Base-by-base conservation (phyloP, 2,888 invertebrate species). In the Eurytoma californica region DNA sequence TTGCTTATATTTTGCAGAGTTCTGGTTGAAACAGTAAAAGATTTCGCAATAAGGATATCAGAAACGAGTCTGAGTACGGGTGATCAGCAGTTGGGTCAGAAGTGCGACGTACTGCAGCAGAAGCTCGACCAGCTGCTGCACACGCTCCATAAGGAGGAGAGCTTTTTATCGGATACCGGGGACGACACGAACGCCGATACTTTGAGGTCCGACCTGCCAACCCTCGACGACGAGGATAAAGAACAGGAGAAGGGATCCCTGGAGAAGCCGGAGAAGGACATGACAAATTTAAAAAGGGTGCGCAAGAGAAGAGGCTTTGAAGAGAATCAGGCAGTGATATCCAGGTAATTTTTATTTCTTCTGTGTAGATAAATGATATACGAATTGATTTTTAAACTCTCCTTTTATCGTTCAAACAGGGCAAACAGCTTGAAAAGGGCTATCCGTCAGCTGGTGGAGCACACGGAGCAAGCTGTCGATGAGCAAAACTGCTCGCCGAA, bases 401-500 rank as follows among this genome's bases (percentile, higher is more conserved):
- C 53, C 51, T 7, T 51, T 63, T 57, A 55, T 51, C 28, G 2
- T 51, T 93, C 68, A 91, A 92, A 91, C 63, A 90, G 96, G 72
- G 96, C 96, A 20, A 96, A 96, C 88, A 96, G 96, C 90, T 92
- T 97, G 82, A 96, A 96, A 90, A 94, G 95, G 86, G 96, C 96
- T 28, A 94, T 97, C 80, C 92, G 95, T 81, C 94, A 94, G 88
- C 93, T 97, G 58, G 94, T 96, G 68, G 95, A 96, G 86, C 95
- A 96, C 87, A 94, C 95, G 1, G 96, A 96, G 86, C 93, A 92
- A 88, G 93, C 92, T 83, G 93, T 94, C 49, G 94, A 94, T 84
- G 94, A 94, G 84, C 91, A 91, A 82, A 91, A 90, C 72, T 75
- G 90, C 81, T 87, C 88, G 86, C 88, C 20, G 60, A 87, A 84